A percentile compares a stretch with the other conserved stretches of the same genome.
These are phyloP conservation scores for Hemaris fuciformis DNA, from an alignment of 2,888 invertebrate species.

Conservation along the genomic window DNA sequence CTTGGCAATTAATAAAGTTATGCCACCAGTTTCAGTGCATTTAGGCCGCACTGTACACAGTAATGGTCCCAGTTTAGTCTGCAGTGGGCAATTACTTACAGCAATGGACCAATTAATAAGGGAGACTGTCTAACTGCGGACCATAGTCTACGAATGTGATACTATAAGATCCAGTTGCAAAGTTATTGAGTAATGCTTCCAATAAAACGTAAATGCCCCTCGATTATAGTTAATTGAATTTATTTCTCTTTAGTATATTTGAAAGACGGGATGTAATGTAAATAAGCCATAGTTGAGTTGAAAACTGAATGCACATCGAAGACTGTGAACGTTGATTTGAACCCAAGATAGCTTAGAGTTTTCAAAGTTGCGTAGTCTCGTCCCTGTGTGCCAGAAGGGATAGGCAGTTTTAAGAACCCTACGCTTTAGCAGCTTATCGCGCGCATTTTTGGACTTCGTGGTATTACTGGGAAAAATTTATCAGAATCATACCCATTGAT, in stretches of 20 bases:
- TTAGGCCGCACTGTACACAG: slow-evolving; percentile 34
- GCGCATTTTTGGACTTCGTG: no score
- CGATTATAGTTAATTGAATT: neutral
- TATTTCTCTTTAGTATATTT: neutral
- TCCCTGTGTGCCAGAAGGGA: no score
- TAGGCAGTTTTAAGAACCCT: no score
- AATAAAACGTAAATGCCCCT: neutral
- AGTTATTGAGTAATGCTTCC: slow-evolving; percentile 17
- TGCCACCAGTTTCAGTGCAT: slow-evolving; percentile 36
- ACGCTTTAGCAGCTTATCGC: no score
- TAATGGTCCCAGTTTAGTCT: slow-evolving; percentile 48
- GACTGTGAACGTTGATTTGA: no score
- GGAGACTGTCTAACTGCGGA: slow-evolving; percentile 42
- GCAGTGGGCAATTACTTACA: slow-evolving; percentile 52
- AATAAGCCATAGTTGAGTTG: neutral
- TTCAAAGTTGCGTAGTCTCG: no score
- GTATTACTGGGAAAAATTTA: no score
- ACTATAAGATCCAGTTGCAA: slow-evolving; percentile 26
- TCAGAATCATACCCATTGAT: no score
- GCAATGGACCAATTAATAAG: slow-evolving; percentile 54
- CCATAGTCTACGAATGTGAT: slow-evolving; percentile 36
- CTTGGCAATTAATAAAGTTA: slow-evolving; percentile 45
- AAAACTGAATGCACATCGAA: no score
- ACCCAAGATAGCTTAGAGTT: no score
- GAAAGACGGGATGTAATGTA: neutral